A percentile compares a stretch with the other conserved stretches of the same genome.
Evolutionary conservation across 2,888 invertebrate genomes (phyloP).

Genomic region (Euzophera pinguis): DNA sequence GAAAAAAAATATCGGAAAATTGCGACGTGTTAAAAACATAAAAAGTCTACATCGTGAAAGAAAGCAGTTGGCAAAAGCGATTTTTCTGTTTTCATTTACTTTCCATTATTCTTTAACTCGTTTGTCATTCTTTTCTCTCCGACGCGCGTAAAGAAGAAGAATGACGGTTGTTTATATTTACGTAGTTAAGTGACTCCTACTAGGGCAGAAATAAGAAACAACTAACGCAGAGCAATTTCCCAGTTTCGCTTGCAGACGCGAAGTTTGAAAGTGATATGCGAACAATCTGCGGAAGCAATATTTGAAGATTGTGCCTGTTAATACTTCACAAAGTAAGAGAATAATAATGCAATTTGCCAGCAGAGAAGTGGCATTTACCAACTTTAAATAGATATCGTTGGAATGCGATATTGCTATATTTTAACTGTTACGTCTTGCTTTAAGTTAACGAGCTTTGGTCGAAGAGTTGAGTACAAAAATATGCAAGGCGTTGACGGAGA

Average conservation of each 20-base stretch:
- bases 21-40: conserved; percentile 21
- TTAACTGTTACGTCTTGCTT: too few relatives aligned
- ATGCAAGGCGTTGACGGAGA: too few relatives aligned
- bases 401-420: neutral
- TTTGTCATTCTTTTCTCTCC: conserved; percentile 73
- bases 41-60: conserved; percentile 52
- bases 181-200: conserved; percentile 58
- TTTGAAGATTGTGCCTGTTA: conserved; percentile 11
- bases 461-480: too few relatives aligned
- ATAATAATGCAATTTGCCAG: neutral
- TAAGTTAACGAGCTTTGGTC: too few relatives aligned
- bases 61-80: conserved; percentile 69
- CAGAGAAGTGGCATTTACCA: neutral
- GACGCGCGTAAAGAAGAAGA: conserved; percentile 65
- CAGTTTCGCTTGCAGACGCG: conserved; percentile 38
- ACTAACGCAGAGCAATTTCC: conserved; percentile 45
- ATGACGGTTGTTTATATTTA: conserved; percentile 70
- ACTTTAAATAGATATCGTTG: neutral
- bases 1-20: conserved; percentile 38
- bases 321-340: conserved; percentile 1
- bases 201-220: conserved; percentile 54
- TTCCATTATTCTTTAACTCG: conserved; percentile 74
- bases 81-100: conserved; percentile 75
- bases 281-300: conserved; percentile 16
- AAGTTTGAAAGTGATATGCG: conserved; percentile 26